Evolutionary conservation across 2,888 invertebrate genomes (phyloP), one percentile per base, ranked within the genome.

Genomic region (Xestia xanthographa): DNA sequence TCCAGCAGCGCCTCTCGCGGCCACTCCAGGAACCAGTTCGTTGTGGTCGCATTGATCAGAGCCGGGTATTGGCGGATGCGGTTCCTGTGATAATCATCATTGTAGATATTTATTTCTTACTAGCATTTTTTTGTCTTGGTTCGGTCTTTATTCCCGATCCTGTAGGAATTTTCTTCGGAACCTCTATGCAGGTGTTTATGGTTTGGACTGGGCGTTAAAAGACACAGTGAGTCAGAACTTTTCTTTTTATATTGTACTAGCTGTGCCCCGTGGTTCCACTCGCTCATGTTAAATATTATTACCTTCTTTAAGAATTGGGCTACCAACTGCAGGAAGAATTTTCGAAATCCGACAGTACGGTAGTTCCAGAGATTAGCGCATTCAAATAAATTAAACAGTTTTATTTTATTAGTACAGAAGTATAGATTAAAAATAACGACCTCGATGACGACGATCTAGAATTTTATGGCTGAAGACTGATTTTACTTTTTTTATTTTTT

Each of bases 1-100:
- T 99, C 98, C n/a, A 99, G 95, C 74, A 99, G 96, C 53, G 99
- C 99, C 91, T 98, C 98, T 79, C 97, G 97, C 0, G 99, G 98
- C 99, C 99, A 99, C 89, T 98, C 98, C 90, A 97, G 97, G 95
- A 99, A 98, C 98, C 98, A 99, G 94, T 99, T 98, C 38, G 98
- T 98, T 0, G 98, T 98, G 0, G 98, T 98, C 84, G 98, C 98
- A 95, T 98, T 99, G 63, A 99, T 98, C 75, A 99, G 95, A 0
- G 98, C 98, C 1, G 99, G 99, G 94, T 98, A 99, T 93, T 98
- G 98, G 17, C 99, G 97, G 87, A 99, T 97, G 75, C 98, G 97
- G 90, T 98, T 98, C 90, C 98, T 98, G 88, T 34, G 5, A 26
- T 20, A 34, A 45, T 56, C 2, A 56, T n/a, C 5, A 41, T 26